Conservation (phyloP, 2,888 invertebrate species). For the Chrysina gloriosa region DNA sequence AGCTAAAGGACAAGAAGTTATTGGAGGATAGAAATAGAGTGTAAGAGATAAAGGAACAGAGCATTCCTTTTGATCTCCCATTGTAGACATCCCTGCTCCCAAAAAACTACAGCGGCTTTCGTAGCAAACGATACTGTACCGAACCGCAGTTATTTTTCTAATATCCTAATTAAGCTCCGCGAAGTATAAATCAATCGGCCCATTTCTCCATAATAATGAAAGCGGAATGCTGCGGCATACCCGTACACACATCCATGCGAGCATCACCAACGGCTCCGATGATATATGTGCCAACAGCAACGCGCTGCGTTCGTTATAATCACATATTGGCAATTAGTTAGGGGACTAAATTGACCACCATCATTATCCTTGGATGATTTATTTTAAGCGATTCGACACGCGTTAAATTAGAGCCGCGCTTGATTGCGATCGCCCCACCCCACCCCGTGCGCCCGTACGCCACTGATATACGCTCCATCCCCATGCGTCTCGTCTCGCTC, state of each 20-base stretch:
- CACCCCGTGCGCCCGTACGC: conserved; percentile 21
- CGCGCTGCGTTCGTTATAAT: conserved; percentile 64
- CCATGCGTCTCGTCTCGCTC: neutral
- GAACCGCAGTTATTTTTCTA: conserved; percentile 53
- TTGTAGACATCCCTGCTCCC: no score
- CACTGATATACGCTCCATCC: conserved; percentile 13
- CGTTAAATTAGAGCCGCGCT: conserved; percentile 60
- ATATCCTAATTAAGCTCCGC: conserved; percentile 59
- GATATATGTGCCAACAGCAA: conserved; percentile 60
- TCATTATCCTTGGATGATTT: conserved; percentile 66
- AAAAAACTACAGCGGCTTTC: no score
- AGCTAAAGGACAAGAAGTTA: no score
- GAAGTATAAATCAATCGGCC: conserved; percentile 57
- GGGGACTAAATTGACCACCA: conserved; percentile 65
- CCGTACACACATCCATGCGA: conserved; percentile 7
- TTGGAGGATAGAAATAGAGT: no score
- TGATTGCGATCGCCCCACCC: conserved; percentile 46
- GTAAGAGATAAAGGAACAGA: no score
- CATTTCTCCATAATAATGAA: conserved; percentile 56
- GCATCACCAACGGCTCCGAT: conserved; percentile 49
- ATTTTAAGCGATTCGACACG: conserved; percentile 64
- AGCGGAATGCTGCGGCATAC: conserved; percentile 52
- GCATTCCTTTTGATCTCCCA: no score
- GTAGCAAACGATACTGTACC: no score
- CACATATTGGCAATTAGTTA: conserved; percentile 66